phyloP scores from a whole-genome alignment of 2,888 invertebrate species.

The Hypolimnas misippus region DNA sequence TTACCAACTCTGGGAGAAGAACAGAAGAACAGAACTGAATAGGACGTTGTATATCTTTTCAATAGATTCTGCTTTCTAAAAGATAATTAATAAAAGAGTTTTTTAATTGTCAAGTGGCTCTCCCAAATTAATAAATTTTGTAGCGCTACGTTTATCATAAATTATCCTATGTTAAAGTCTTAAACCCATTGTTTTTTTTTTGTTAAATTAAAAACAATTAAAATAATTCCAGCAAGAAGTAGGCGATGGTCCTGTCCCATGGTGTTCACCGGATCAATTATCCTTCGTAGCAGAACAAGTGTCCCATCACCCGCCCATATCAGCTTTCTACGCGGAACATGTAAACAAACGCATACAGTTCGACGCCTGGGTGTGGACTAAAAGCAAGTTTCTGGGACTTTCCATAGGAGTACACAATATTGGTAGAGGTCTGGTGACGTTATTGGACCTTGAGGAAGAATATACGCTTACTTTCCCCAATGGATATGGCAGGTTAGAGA shows the following conservation, averaged over 20 bases:
- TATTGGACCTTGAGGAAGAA: conserved; percentile 95
- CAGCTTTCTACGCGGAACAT: conserved; percentile 99
- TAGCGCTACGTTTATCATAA: no score
- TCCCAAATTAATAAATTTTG: no score
- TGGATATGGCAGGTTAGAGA: conserved; percentile 94
- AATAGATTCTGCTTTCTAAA: no score
- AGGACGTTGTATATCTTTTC: no score
- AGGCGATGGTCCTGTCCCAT: conserved; percentile 94
- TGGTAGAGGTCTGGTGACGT: conserved; percentile 95
- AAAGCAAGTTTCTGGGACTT: conserved; percentile 98
- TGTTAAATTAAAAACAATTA: no score
- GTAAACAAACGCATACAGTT: conserved; percentile 95
- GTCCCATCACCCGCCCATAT: conserved; percentile 99
- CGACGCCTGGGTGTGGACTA: conserved; percentile 99
- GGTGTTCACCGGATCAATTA: conserved; percentile 94
- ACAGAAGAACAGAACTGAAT: no score
- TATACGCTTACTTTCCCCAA: conserved; percentile 98
- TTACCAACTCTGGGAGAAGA: no score
- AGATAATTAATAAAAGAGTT: no score
- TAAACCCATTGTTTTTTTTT: no score
- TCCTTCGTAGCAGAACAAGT: conserved; percentile 99
- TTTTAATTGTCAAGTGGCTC: no score
- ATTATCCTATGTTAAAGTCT: no score
- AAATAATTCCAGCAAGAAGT: conserved; percentile 69
- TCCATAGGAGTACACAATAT: conserved; percentile 99